Conservation (phyloP, 2,888 invertebrate species). For the Eupsilia transversa region DNA sequence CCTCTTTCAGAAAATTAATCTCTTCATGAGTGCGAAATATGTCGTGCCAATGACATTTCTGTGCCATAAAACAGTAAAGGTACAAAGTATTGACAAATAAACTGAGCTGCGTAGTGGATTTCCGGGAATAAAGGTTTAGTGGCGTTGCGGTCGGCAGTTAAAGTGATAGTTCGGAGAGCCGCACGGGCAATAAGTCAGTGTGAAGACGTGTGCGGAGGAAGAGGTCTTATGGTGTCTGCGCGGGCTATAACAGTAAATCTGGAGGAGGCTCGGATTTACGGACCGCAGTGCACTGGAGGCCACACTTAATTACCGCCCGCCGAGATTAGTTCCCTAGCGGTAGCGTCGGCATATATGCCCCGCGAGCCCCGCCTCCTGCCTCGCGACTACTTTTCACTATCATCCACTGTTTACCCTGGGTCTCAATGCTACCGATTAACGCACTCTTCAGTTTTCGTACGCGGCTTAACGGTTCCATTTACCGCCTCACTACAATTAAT, state of each 20-base stretch:
- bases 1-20: slow-evolving; percentile 10
- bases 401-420: slow-evolving; percentile 37
- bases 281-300: slow-evolving; percentile 74
- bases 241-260: slow-evolving; percentile 88
- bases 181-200: slow-evolving; percentile 78
- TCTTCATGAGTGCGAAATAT: slow-evolving; percentile 17
- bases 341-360: slow-evolving; percentile 74
- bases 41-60: slow-evolving; percentile 35
- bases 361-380: slow-evolving; percentile 62
- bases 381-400: slow-evolving; percentile 67
- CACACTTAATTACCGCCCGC: slow-evolving; percentile 85
- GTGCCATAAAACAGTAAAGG: slow-evolving; percentile 41
- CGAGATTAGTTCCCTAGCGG: slow-evolving; percentile 82
- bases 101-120: slow-evolving; percentile 57
- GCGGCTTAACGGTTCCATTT: background rate
- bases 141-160: slow-evolving; percentile 73
- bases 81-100: slow-evolving; percentile 66
- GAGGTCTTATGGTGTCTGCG: slow-evolving; percentile 77
- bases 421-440: slow-evolving; percentile 13
- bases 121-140: slow-evolving; percentile 71
- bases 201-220: slow-evolving; percentile 75
- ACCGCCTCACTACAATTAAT: too few relatives aligned
- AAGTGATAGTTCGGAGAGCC: slow-evolving; percentile 76
- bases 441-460: slow-evolving; percentile 17
- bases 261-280: slow-evolving; percentile 86